Evolutionary conservation across 2,113 vertebrate species (phyloP).

Genomic region (Corynorhinus townsendii): DNA sequence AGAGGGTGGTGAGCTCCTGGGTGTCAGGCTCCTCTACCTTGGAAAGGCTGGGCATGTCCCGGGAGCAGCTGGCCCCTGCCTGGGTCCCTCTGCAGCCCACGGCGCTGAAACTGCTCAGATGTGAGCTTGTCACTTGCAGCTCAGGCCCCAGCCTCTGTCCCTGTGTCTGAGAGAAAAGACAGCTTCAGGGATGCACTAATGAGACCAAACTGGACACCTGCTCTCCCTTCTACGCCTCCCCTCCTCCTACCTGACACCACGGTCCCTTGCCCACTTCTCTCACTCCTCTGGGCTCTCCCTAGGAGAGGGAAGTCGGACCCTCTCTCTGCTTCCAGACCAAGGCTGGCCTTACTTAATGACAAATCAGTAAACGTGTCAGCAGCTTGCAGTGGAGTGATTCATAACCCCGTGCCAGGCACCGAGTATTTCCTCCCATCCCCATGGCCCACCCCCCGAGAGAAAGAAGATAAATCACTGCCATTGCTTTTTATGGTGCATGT

Average conservation of each 20-base stretch:
- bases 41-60: accelerated
- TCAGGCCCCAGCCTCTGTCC: not conserved
- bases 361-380: slow-evolving; percentile 63
- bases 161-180: not conserved
- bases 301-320: not conserved
- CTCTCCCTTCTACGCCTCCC: too few relatives aligned
- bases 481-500: slow-evolving; percentile 79
- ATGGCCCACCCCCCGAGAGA: slow-evolving; percentile 61
- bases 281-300: not conserved
- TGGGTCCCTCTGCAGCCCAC: not conserved
- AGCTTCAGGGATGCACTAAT: not conserved
- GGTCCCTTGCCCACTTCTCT: not conserved
- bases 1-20: too few relatives aligned
- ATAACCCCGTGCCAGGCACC: slow-evolving; percentile 66
- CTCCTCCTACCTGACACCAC: accelerated
- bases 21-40: not conserved
- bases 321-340: not conserved
- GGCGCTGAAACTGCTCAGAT: not conserved
- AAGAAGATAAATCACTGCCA: slow-evolving; percentile 78
- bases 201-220: not conserved
- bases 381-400: slow-evolving; percentile 70
- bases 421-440: slow-evolving; percentile 51
- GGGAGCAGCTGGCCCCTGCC: not conserved
- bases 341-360: slow-evolving; percentile 66
- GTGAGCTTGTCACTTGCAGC: not conserved